A percentile compares a stretch with the other conserved stretches of the same genome.
These are phyloP conservation scores for Lacerta viridis DNA, from an alignment of 2,797 vertebrate genomes.

Conservation along the genomic window DNA sequence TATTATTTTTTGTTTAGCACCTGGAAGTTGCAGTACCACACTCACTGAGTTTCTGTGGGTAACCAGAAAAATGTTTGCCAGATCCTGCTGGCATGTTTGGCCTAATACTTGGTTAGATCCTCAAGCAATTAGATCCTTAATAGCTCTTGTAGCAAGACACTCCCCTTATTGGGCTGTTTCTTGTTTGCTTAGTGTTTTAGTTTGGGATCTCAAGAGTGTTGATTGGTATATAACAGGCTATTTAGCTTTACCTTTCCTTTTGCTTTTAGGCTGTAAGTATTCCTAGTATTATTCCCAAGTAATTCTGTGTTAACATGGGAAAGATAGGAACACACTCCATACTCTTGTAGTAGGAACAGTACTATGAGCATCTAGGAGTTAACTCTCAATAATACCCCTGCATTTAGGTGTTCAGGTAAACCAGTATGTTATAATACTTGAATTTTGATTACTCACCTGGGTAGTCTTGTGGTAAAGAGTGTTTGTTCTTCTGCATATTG, in stretches of 20 bases:
- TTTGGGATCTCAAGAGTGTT: background rate
- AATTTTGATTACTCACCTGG: background rate
- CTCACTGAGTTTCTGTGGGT: slow-evolving; percentile 6
- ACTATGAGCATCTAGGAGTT: background rate
- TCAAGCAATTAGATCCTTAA: background rate
- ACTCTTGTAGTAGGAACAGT: background rate
- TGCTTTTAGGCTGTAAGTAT: background rate
- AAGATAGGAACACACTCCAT: background rate
- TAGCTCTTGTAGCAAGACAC: background rate
- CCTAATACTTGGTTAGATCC: slow-evolving; percentile 7
- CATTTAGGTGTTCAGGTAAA: background rate
- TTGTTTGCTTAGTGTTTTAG: background rate
- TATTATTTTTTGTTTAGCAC: background rate
- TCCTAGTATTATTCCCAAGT: background rate
- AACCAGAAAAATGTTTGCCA: background rate
- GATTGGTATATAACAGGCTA: background rate
- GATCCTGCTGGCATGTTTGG: background rate
- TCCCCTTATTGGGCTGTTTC: background rate
- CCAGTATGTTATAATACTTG: background rate
- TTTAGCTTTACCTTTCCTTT: background rate
- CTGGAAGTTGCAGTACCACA: background rate
- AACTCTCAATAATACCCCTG: background rate
- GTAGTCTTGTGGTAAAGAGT: background rate
- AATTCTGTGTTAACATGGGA: background rate
- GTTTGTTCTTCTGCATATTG: background rate